Evolutionary conservation across 2,113 vertebrate genomes (phyloP).

Genomic region (Elaphurus davidianus): DNA sequence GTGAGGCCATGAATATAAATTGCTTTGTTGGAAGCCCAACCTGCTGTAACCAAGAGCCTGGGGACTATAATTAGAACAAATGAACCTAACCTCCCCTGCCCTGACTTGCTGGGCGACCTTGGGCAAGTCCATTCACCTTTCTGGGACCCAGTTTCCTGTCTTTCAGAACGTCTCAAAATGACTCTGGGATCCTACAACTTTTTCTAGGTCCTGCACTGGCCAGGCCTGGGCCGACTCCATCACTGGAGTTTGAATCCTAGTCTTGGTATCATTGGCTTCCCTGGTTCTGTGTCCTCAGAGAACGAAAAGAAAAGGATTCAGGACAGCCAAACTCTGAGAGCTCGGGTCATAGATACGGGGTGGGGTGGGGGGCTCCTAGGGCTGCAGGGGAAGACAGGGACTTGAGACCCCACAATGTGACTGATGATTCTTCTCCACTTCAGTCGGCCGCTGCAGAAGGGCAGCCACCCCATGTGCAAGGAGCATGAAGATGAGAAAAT

Average conservation of each 20-base stretch:
- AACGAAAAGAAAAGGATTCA: background rate
- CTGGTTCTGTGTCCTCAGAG: background rate
- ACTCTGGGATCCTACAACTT: background rate
- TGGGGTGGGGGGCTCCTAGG: background rate
- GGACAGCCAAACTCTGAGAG: background rate
- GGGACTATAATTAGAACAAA: constrained; percentile 62
- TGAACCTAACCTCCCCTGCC: background rate
- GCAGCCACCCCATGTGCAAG: constrained; percentile 92
- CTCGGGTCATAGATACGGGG: background rate
- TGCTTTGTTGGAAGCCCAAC: background rate
- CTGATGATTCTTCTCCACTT: background rate
- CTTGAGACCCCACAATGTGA: background rate
- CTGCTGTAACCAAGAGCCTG: background rate
- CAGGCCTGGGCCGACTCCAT: background rate
- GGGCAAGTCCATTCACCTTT: constrained; percentile 14
- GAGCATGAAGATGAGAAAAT: constrained; percentile 96
- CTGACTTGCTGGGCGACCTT: constrained; percentile 35
- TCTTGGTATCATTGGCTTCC: background rate
- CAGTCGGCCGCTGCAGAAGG: constrained; percentile 88
- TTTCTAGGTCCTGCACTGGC: background rate
- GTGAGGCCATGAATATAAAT: constrained; percentile 1
- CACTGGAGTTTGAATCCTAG: background rate
- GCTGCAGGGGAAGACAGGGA: background rate
- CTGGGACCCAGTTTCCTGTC: background rate
- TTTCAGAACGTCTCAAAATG: background rate